Conservation (phyloP, 2,888 invertebrate genomes). For the Heliconius sara region DNA sequence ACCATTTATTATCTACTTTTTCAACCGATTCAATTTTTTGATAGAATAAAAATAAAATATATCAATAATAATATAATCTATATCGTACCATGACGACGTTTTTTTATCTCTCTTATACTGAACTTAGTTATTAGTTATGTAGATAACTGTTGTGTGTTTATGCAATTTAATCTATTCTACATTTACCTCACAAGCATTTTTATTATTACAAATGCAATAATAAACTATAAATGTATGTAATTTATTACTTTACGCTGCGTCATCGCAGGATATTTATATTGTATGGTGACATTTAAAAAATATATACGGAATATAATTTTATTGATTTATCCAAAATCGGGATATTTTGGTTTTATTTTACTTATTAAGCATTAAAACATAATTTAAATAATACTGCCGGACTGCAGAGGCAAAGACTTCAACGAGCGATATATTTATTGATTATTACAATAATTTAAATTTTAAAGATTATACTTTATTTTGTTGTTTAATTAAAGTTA, state of each 20-base stretch:
- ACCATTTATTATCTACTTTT: not conserved
- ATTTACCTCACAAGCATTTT: slow-evolving; percentile 36
- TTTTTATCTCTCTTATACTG: slow-evolving; percentile 30
- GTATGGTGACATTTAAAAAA: slow-evolving; percentile 39
- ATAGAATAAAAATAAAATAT: not conserved
- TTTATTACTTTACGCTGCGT: slow-evolving; percentile 47
- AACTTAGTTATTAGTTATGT: slow-evolving; percentile 36
- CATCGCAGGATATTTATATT: slow-evolving; percentile 38
- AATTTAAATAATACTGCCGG: not conserved
- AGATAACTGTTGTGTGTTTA: slow-evolving; percentile 37
- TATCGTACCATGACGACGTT: slow-evolving; percentile 11
- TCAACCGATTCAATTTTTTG: not conserved
- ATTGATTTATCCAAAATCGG: slow-evolving; percentile 29
- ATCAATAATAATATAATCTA: not conserved
- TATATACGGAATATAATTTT: slow-evolving; percentile 49
- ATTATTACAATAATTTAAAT: not conserved
- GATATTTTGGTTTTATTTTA: not conserved
- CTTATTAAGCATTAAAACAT: not conserved
- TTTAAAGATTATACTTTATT: not conserved
- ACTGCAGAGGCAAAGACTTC: slow-evolving; percentile 41
- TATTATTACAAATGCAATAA: slow-evolving; percentile 40
- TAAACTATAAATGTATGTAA: slow-evolving; percentile 42
- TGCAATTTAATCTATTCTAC: slow-evolving; percentile 39
- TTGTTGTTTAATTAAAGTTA: too few relatives aligned
- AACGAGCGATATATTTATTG: slow-evolving; percentile 25